Conservation (phyloP, 2,888 invertebrate genomes). For the Chymomyza amoena region DNA sequence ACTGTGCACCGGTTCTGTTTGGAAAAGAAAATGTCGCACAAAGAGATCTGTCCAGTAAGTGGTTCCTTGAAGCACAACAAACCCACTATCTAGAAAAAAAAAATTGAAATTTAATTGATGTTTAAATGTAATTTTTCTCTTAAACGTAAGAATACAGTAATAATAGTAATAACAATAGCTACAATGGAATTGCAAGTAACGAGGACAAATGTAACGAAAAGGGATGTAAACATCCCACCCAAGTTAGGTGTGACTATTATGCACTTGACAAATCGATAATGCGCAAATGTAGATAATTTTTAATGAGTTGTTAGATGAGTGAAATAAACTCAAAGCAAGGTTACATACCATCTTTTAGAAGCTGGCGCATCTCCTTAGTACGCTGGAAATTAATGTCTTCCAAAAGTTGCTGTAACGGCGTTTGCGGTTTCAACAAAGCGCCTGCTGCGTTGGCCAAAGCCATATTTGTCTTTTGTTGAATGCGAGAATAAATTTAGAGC, state of each 20-base stretch:
- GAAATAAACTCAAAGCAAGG: background rate
- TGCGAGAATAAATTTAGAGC: background rate
- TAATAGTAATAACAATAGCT: no score
- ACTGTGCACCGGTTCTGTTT: conserved; percentile 86
- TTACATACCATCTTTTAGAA: conserved; percentile 89
- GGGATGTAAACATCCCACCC: background rate
- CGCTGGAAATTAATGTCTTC: conserved; percentile 96
- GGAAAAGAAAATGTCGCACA: conserved; percentile 94
- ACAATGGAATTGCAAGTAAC: background rate
- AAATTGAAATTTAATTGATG: no score
- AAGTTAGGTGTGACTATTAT: background rate
- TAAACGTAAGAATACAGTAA: no score
- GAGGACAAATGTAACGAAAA: background rate
- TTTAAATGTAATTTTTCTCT: no score
- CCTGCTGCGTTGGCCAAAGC: conserved; percentile 76
- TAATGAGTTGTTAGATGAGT: background rate
- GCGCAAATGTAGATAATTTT: conserved; percentile 73
- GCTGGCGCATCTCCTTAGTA: conserved; percentile 93
- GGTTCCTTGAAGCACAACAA: conserved; percentile 94
- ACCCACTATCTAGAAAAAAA: conserved; percentile 88
- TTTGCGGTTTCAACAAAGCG: conserved; percentile 78
- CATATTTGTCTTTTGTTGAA: conserved; percentile 31
- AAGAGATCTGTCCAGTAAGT: conserved; percentile 98
- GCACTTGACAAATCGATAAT: conserved; percentile 69
- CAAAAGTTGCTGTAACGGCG: conserved; percentile 90